A percentile compares a stretch with the other conserved stretches of the same genome.
Evolutionary conservation across 2,888 invertebrate species (phyloP).

Genomic region (Microdon myrmicae): DNA sequence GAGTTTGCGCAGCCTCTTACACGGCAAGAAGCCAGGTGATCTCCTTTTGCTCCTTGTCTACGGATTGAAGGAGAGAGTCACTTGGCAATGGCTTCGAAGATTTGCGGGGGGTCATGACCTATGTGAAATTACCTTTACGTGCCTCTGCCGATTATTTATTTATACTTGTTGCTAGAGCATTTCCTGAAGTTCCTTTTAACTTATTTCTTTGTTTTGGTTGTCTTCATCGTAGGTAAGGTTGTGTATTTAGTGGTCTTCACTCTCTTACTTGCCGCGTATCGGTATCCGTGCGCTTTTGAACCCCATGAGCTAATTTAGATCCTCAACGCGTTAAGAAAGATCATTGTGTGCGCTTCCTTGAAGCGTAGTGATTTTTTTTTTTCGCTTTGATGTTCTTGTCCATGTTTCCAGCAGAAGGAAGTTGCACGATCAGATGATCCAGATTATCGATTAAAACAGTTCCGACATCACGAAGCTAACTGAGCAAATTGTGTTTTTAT

Average conservation of each 20-base stretch:
- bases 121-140: constrained; percentile 42
- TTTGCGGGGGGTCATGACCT: constrained; percentile 38
- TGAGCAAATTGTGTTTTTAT: constrained; percentile 50
- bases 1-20: not conserved
- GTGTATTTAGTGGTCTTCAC: too few species aligned
- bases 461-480: constrained; percentile 47
- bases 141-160: constrained; percentile 40
- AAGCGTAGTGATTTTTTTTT: constrained; percentile 28
- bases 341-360: constrained; percentile 31
- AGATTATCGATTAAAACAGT: constrained; percentile 51
- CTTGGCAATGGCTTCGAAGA: constrained; percentile 36
- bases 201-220: too few species aligned
- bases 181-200: too few species aligned
- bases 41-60: constrained; percentile 27
- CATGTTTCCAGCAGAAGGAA: constrained; percentile 3
- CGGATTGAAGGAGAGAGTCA: constrained; percentile 22
- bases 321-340: constrained; percentile 48
- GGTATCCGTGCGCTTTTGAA: constrained; percentile 28
- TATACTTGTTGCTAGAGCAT: constrained; percentile 4
- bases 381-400: constrained; percentile 1
- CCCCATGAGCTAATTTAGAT: constrained; percentile 52
- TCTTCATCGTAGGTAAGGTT: too few species aligned
- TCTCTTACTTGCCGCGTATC: constrained; percentile 4
- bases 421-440: constrained; percentile 48
- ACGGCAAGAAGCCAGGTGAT: constrained; percentile 37